Percentiles rank a stretch among this genome's conserved stretches.
These are phyloP conservation scores for Harpalus rufipes DNA, from an alignment of 2,888 invertebrate species.

Conservation along the genomic window DNA sequence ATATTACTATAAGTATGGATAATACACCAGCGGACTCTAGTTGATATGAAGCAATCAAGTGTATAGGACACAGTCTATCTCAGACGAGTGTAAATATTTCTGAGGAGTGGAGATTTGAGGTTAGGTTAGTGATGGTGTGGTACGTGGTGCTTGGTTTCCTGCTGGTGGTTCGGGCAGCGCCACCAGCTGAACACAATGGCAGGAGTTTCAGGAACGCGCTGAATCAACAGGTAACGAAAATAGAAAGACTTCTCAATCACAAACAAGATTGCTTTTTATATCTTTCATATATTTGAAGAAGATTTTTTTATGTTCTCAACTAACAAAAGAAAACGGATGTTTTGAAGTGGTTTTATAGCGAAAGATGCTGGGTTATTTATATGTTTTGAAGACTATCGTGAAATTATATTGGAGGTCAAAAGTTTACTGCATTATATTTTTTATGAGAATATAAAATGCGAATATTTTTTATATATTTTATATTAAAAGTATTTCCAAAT, in stretches of 20 bases:
- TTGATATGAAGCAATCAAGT: constrained; percentile 64
- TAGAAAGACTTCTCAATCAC: not conserved
- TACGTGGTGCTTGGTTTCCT: constrained; percentile 7
- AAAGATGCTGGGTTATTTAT: too few species aligned
- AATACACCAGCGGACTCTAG: constrained; percentile 47
- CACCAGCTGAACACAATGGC: constrained; percentile 69
- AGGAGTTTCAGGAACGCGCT: constrained; percentile 76
- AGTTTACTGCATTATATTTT: too few species aligned
- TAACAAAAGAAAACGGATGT: too few species aligned
- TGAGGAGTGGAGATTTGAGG: constrained; percentile 17
- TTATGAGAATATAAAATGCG: too few species aligned
- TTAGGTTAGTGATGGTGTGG: constrained; percentile 10
- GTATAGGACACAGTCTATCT: constrained; percentile 43
- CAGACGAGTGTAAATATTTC: constrained; percentile 36
- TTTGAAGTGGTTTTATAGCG: too few species aligned
- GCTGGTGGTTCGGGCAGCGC: constrained; percentile 62
- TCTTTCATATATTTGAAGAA: not conserved
- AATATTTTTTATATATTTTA: too few species aligned
- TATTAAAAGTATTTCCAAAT: too few species aligned
- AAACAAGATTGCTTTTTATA: not conserved
- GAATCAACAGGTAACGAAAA: constrained; percentile 76
- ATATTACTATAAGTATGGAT: constrained; percentile 53
- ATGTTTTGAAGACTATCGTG: too few species aligned
- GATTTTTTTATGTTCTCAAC: too few species aligned
- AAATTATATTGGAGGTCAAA: too few species aligned